Evolutionary conservation across 2,888 invertebrate species (phyloP), one percentile per base, ranked within the genome.

Genomic region (Chrysolina oricalcia): DNA sequence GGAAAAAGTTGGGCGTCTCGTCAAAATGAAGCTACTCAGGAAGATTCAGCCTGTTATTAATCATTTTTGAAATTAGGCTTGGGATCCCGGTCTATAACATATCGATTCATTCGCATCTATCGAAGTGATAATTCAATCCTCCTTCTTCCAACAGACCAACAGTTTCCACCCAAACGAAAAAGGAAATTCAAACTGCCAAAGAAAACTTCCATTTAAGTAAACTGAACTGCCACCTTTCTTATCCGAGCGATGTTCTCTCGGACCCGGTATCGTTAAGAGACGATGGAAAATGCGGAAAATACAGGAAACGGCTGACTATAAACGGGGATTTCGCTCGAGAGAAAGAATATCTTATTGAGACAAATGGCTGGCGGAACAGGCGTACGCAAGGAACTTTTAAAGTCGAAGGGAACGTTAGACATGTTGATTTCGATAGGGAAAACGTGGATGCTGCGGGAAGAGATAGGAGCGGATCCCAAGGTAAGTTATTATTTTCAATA

Each of bases 311-410:
- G 71, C 53, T 66, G 70, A 74, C 74, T 70, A 64, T 79, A 73
- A 78, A 76, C 70, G 72, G 65, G 66, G 77, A 77, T 73, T 73
- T 78, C 74, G 35, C 50, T 50, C 67, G 70, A 59, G 75, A 77
- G 76, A 72, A 78, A 68, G 75, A 74, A 76, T 72, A 68, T 72
- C 72, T 74, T 72, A 77, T 77, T 73, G 75, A 77, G 71, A 75
- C 73, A 72, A 75, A 75, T 70, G 74, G 74, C 75, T 77, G 69
- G 59, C 67, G 53, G 70, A 65, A 46, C 17, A 48, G 50, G 62
- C 65, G 62, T 68, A 70, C 63, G 41, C 41, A 13, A 40, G 70
- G 69, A 72, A 77, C 72, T 77, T 78, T 77, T 72, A 40, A 63
- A 73, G 66, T 65, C 17, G 69, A 69, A 66, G 72, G 64, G 43